Conservation (phyloP, 1,140 invertebrate species). For the Portunus trituberculatus region DNA sequence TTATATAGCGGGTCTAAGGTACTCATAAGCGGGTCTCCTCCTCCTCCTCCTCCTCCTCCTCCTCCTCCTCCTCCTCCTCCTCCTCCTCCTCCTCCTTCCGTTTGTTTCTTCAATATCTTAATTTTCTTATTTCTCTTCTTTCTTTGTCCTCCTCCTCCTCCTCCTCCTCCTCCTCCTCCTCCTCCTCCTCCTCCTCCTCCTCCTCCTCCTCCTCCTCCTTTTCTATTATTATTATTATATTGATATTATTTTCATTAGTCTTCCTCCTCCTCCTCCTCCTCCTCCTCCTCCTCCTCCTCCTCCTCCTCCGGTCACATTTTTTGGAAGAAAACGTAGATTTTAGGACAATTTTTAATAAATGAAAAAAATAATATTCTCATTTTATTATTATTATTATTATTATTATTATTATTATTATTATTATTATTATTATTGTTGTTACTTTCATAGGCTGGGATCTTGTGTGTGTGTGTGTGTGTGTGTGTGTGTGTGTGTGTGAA, state of each 20-base stretch:
- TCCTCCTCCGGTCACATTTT: neutral
- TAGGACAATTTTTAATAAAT: neutral
- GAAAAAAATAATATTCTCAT: too few relatives aligned
- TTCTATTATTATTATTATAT: neutral
- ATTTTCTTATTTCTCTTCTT: too few relatives aligned
- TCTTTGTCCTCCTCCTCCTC: neutral
- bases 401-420: conserved; percentile 22
- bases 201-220: conserved; percentile 6
- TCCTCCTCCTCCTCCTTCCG: neutral
- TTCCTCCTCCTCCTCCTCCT: neutral
- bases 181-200: conserved; percentile 27
- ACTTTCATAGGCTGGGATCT: neutral
- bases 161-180: neutral
- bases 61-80: neutral
- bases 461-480: conserved; percentile 54
- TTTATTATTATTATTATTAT: neutral
- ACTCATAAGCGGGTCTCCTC: neutral
- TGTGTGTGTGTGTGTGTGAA: neutral
- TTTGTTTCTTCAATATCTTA: too few relatives aligned
- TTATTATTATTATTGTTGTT: neutral
- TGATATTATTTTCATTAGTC: too few relatives aligned
- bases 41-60: too few relatives aligned
- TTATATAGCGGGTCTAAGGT: neutral
- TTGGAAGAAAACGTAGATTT: neutral
- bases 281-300: neutral